Evolutionary conservation across 2,113 vertebrate genomes (phyloP).

Genomic region (Egretta garzetta): DNA sequence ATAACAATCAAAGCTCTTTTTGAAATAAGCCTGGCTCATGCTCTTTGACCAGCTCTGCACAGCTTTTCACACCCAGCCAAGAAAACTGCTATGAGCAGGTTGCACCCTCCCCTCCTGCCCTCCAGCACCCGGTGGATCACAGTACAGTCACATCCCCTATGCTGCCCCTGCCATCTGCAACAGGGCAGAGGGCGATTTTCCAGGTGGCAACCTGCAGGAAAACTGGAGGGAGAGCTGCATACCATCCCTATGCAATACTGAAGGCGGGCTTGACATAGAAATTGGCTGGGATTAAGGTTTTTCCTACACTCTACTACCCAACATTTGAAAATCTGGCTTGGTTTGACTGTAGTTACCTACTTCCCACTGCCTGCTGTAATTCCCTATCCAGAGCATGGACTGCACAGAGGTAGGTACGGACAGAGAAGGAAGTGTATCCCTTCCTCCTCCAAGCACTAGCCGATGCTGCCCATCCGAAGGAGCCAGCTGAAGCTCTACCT

Average conservation of each 20-base stretch:
- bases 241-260: accelerated
- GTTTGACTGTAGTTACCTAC: background rate
- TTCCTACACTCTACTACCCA: background rate
- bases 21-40: background rate
- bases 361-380: accelerated
- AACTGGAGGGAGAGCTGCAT: background rate
- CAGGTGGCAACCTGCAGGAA: background rate
- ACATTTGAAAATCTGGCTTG: background rate
- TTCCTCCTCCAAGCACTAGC: background rate
- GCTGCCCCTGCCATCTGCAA: background rate
- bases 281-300: background rate
- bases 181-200: background rate
- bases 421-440: background rate
- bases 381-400: background rate
- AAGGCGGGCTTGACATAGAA: background rate
- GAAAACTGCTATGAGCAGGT: background rate
- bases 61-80: background rate
- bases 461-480: background rate
- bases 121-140: background rate
- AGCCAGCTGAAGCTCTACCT: background rate
- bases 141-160: background rate
- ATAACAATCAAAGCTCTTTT: background rate
- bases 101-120: background rate
- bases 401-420: too few species aligned
- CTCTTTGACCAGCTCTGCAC: background rate